Evolutionary conservation across 2,797 vertebrate species (phyloP).

Genomic region (Pipistrellus pygmaeus): DNA sequence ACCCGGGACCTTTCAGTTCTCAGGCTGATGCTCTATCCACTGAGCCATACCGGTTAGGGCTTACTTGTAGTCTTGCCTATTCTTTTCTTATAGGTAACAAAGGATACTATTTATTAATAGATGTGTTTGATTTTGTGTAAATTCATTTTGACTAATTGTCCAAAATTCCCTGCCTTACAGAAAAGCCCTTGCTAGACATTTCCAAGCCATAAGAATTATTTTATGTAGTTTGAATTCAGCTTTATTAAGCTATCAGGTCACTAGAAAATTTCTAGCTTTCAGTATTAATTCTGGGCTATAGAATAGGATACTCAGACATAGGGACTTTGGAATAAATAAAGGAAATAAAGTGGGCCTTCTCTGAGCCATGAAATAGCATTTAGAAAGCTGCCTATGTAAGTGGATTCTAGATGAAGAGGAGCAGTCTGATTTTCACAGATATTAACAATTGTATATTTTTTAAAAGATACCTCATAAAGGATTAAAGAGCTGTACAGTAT

Average conservation of each 20-base stretch:
- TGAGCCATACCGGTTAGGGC: not conserved
- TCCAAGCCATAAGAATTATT: constrained; percentile 24
- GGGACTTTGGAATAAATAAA: constrained; percentile 41
- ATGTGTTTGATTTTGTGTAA: constrained; percentile 1
- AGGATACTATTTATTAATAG: not conserved
- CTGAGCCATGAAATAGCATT: not conserved
- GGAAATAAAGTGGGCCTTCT: not conserved
- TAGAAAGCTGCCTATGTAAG: not conserved
- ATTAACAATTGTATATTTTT: not conserved
- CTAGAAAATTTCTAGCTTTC: constrained; percentile 27
- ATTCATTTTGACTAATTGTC: constrained; percentile 21
- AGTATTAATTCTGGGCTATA: not conserved
- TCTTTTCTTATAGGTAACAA: not conserved
- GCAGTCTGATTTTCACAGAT: not conserved
- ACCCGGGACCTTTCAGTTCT: too few relatives aligned
- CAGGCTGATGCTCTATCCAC: too few relatives aligned
- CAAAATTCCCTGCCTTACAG: not conserved
- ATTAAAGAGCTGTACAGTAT: too few relatives aligned
- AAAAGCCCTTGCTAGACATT: not conserved
- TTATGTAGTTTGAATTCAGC: constrained; percentile 31
- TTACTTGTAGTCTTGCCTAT: not conserved
- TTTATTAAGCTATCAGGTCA: constrained; percentile 31
- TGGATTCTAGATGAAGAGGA: not conserved
- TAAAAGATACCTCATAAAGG: too few relatives aligned
- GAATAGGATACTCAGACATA: not conserved